Evolutionary conservation across 2,797 vertebrate genomes (phyloP), one percentile per base, ranked within the genome.

Genomic region (Echiichthys vipera): DNA sequence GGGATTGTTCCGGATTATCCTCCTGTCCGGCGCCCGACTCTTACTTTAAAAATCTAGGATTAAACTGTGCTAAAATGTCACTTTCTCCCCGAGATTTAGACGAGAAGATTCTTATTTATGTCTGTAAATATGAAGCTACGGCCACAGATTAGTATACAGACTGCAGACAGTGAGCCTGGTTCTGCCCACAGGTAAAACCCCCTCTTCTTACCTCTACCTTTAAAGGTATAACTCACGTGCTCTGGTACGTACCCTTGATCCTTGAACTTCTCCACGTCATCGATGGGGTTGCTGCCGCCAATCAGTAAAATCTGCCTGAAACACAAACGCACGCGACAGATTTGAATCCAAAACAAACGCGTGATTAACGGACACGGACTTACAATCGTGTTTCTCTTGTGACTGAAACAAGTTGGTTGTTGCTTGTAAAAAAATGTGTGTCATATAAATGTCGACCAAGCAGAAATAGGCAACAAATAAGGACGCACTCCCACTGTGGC

Each of bases 291-390:
- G 64, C 91, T 95, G 47, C 98, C 98, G 20, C 98, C 98, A 0
- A 99, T 99, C 78, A 99, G 91, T 63, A 99, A 92, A 81, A 98
- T 97, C 93, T 97, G 97, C 68, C 98, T 99, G 36, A 53, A 92
- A 88, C 20, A 46, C 61, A 80, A 61, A 73, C 6, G 24, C 0
- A 27, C 15, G 37, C 7, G 24, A 59, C n/a, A n/a, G n/a, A n/a
- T n/a, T n/a, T n/a, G n/a, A n/a, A n/a, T n/a, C n/a, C n/a, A n/a
- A n/a, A n/a, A n/a, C n/a, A n/a, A n/a, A n/a, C n/a, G n/a, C n/a
- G n/a, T n/a, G n/a, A n/a, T n/a, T n/a, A n/a, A n/a, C n/a, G n/a
- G n/a, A n/a, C n/a, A n/a, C n/a, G n/a, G n/a, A n/a, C n/a, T n/a
- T n/a, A n/a, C n/a, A n/a, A n/a, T n/a, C n/a, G n/a, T n/a, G n/a